Evolutionary conservation across 2,113 vertebrate genomes (phyloP), one percentile per base, ranked within the genome.

Genomic region (Cacatua alba): DNA sequence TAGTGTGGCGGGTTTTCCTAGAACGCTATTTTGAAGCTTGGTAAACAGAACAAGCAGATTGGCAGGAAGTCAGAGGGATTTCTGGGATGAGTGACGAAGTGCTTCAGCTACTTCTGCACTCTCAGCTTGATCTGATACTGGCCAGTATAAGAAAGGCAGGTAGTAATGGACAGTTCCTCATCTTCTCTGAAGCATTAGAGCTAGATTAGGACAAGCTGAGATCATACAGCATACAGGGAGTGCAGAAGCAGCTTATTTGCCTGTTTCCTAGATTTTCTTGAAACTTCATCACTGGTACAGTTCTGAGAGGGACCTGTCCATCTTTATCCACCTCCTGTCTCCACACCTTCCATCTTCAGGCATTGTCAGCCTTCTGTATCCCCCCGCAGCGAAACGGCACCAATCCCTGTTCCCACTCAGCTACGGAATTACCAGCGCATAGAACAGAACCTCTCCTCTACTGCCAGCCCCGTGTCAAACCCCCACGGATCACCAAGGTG

Each of bases 381-480:
- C 14, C 99, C 99, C 24, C 98, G 99, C 72, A 98, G 98, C 0
- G 99, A 99, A 94, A 99, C 99, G 6, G 99, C 98, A 5, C 99
- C 99, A 5, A 99, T 99, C 96, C 99, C 99, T 0, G 99, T 99
- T 75, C 99, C 99, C 78, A 99, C 99, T 9, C 99, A 99, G 97
- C 98, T 99, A 10, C 99, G 99, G 83, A 99, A 99, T 97, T 99
- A 99, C 87, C 99, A 99, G 96, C 99, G 99, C 84, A 99, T 99
- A 68, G 99, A 99, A 44, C 99, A 99, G 98, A 99, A 99, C 94
- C 99, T 99, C 26, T 99, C 98, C 81, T 99, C 99, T 84, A 98
- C 98, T 92, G 97, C 97, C 86, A 97, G 96, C 98, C 99, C 88
- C 15, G 97, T 97, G 46, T 96, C 98, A 79, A 98, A 98, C 17